phyloP scores from a whole-genome alignment of 2,888 invertebrate genomes.

The Calephelis perditalis region DNA sequence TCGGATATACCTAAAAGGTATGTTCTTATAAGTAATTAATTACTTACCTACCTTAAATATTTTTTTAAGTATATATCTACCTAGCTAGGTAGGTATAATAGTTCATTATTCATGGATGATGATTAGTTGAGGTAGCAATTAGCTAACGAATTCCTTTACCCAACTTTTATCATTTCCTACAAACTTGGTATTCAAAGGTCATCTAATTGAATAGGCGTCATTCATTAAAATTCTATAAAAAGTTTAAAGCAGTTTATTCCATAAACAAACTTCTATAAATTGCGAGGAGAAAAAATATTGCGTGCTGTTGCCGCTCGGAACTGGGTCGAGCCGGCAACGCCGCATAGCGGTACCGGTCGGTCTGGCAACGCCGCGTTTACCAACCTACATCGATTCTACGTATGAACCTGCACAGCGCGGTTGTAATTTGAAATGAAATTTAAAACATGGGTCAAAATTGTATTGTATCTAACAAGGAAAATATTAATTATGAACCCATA shows the following conservation, averaged over 20 bases:
- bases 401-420: conserved; percentile 21
- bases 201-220: conserved; percentile 17
- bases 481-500: too few relatives aligned
- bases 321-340: conserved; percentile 55
- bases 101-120: too few relatives aligned
- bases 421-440: conserved; percentile 26
- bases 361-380: conserved; percentile 47
- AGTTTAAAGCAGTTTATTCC: conserved; percentile 32
- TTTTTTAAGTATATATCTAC: too few relatives aligned
- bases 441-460: conserved; percentile 13
- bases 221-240: conserved; percentile 30
- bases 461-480: too few relatives aligned
- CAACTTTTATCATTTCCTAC: too few relatives aligned
- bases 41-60: too few relatives aligned
- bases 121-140: too few relatives aligned
- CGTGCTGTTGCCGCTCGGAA: conserved; percentile 34
- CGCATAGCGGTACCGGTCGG: conserved; percentile 54
- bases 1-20: too few relatives aligned
- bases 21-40: too few relatives aligned
- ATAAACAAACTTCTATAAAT: conserved; percentile 46
- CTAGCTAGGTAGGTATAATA: too few relatives aligned
- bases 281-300: conserved; percentile 49
- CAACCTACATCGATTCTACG: conserved; percentile 33
- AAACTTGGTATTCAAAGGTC: neutral
- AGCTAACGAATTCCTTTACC: too few relatives aligned